Evolutionary conservation across 37 sponge, comb jelly and placozoan species (phyloP), one percentile per base, ranked within the genome.

Genomic region (Chondrilla cf. caribensis): DNA sequence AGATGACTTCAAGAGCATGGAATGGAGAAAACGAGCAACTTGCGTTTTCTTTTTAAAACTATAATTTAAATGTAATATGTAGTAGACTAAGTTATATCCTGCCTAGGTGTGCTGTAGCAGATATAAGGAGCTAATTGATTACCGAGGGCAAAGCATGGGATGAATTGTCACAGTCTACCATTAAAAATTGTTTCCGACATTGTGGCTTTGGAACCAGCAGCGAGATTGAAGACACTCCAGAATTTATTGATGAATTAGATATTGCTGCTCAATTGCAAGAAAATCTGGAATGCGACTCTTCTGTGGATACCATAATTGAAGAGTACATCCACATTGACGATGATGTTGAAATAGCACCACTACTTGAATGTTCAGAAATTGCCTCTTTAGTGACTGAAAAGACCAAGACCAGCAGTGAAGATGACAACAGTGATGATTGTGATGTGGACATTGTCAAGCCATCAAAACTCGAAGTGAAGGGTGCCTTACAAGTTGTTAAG

Each of bases 131-230:
- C 24, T 51, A n/a, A 9, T 7, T 78, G 32, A 24, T 5, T n/a
- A 51, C 43, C n/a, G 26, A 4, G 7, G 7, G 6, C 3, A 28
- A 5, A 14, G 6, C 78, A 26, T 78, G 78, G 78, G 25, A 54
- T n/a, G 31, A 78, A 47, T 25, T 78, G 21, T 24, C 78, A 47
- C 26, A 54, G 4, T 5, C 6, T 18, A 78, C 78, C 6, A 78
- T 78, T 15, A 17, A n/a, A 11, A 78, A 78, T 44, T 78, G 78
- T 26, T 78, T 78, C 55, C 7, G 24, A 24, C 51, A 78, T 5
- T 24, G 37, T 8, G 55, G 55, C 4, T 78, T 78, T 54, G 29
- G 7, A 73, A 39, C 8, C 25, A 14, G 11, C 15, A 32, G 11
- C 35, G 76, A 41, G 9, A 24, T 9, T 35, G 40, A 36, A 6